Percentiles rank a stretch among this genome's conserved stretches.
Conservation (phyloP, 1,140 invertebrate genomes). For the Ceratina calcarata region DNA sequence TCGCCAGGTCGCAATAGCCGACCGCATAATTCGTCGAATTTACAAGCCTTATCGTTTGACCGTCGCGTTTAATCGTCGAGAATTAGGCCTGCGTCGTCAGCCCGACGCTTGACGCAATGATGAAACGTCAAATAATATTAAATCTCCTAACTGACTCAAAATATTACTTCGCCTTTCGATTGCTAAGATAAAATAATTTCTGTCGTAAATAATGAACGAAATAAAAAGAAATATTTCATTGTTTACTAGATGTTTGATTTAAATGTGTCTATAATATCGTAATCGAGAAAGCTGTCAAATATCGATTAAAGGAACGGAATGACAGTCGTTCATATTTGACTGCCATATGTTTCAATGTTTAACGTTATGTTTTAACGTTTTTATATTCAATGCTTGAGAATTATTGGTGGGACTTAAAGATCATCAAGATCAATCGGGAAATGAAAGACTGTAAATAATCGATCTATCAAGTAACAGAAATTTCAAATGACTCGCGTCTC, state of each 20-base stretch:
- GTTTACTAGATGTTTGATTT: background rate
- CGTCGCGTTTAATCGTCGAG: slow-evolving; percentile 76
- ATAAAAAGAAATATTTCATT: background rate
- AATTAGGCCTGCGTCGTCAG: too few species aligned
- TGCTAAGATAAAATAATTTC: too few species aligned
- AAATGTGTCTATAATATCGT: too few species aligned
- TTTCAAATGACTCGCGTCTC: too few species aligned
- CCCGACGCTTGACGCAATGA: slow-evolving; percentile 54
- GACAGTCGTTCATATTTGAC: slow-evolving; percentile 5
- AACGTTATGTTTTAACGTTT: too few species aligned
- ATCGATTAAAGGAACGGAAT: background rate
- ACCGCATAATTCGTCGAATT: slow-evolving; percentile 78
- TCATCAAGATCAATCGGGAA: background rate
- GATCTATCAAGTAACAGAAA: background rate
- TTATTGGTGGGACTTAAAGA: background rate
- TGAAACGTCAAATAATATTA: too few species aligned
- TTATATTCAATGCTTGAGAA: background rate
- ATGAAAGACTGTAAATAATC: too few species aligned
- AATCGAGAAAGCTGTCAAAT: background rate
- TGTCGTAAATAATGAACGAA: too few species aligned
- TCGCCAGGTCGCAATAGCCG: slow-evolving; percentile 67
- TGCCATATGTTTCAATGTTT: background rate
- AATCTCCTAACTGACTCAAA: too few species aligned
- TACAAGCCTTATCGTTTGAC: slow-evolving; percentile 77
- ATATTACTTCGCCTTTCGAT: too few species aligned